Evolutionary conservation across 2,888 invertebrate genomes (phyloP).

Genomic region (Eucriotettix oculatus): DNA sequence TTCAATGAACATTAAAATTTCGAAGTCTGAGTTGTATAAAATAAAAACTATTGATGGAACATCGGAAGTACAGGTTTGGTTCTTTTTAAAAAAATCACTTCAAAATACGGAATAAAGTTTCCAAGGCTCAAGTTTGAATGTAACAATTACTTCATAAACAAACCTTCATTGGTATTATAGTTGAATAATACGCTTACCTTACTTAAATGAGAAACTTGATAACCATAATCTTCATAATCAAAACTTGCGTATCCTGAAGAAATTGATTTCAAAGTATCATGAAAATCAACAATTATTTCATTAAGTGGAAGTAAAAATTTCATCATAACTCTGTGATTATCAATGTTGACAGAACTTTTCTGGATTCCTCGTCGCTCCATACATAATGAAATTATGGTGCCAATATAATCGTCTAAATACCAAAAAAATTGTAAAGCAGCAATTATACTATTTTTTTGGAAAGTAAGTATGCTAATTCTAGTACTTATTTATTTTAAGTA

Average conservation of each 20-base stretch:
- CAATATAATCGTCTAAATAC: constrained; percentile 41
- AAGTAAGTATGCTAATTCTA: background rate
- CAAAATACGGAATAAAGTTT: too few relatives aligned
- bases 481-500: background rate
- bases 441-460: background rate
- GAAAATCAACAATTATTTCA: constrained; percentile 90
- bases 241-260: constrained; percentile 93
- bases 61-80: too few relatives aligned
- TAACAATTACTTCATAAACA: too few relatives aligned
- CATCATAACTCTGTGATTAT: constrained; percentile 64
- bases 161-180: background rate
- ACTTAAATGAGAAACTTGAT: constrained; percentile 51
- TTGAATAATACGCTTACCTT: constrained; percentile 48
- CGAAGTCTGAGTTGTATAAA: too few relatives aligned
- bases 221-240: constrained; percentile 82
- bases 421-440: background rate
- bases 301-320: constrained; percentile 74
- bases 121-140: too few relatives aligned
- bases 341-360: constrained; percentile 56
- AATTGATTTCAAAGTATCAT: constrained; percentile 73
- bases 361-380: constrained; percentile 57
- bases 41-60: too few relatives aligned
- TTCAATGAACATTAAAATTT: too few relatives aligned
- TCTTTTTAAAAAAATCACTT: too few relatives aligned
- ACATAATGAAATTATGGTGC: constrained; percentile 52